Conservation (phyloP, 1,140 invertebrate genomes). For the Sminthurinus signatus region DNA sequence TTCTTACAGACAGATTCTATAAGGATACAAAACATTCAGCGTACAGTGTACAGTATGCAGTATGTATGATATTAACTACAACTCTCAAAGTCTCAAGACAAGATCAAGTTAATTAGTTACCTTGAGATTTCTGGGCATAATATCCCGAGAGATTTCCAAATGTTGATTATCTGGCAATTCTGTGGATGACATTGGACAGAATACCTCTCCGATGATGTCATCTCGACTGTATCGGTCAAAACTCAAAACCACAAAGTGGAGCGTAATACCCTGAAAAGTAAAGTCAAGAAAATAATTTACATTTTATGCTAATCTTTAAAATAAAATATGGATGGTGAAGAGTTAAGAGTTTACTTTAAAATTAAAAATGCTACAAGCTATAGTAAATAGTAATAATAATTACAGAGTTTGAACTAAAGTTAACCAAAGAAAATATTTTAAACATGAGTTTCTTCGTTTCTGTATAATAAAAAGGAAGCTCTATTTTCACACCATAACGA, state of each 20-base stretch:
- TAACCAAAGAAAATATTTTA: too few relatives aligned
- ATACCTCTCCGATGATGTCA: conserved; percentile 95
- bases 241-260: conserved; percentile 91
- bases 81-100: too few relatives aligned
- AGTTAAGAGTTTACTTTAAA: background rate
- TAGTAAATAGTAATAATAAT: background rate
- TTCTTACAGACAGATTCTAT: too few relatives aligned
- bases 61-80: too few relatives aligned
- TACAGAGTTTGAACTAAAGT: background rate
- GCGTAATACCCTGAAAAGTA: conserved; percentile 66
- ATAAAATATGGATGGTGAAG: too few relatives aligned
- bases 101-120: conserved; percentile 49
- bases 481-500: too few relatives aligned
- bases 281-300: too few relatives aligned
- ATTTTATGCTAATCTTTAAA: too few relatives aligned
- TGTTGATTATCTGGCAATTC: conserved; percentile 74
- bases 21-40: too few relatives aligned
- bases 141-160: conserved; percentile 68
- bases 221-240: conserved; percentile 96
- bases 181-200: conserved; percentile 70
- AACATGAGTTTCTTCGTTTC: too few relatives aligned
- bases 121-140: conserved; percentile 77
- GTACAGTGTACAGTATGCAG: too few relatives aligned
- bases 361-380: background rate
- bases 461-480: too few relatives aligned